Percentiles rank a stretch among this genome's conserved stretches.
Evolutionary conservation across 2,113 vertebrate genomes (phyloP).

Genomic region (Penelope pileata): DNA sequence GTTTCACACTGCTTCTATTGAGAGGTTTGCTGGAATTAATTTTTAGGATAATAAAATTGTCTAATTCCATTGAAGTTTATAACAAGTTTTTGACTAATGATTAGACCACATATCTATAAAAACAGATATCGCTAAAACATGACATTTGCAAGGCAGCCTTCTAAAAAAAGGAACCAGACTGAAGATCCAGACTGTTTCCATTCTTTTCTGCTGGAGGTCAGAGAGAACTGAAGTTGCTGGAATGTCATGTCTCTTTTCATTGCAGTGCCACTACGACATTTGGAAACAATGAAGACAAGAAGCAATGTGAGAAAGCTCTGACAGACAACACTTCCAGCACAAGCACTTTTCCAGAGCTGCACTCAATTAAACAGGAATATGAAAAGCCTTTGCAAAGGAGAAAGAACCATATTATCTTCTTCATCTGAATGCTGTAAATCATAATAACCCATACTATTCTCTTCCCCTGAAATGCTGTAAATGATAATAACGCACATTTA

Average conservation of each 20-base stretch:
- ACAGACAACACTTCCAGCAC: conserved; percentile 12
- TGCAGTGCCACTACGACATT: conserved; percentile 49
- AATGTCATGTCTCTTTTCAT: conserved; percentile 42
- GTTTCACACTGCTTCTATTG: neutral
- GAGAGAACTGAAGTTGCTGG: conserved; percentile 4
- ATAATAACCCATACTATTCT: neutral
- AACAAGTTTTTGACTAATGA: neutral
- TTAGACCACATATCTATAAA: neutral
- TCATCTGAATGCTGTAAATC: neutral
- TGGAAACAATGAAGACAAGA: conserved; percentile 59
- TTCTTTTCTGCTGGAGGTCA: conserved; percentile 33
- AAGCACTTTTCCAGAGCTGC: conserved; percentile 36
- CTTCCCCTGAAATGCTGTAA: neutral
- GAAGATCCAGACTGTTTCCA: neutral
- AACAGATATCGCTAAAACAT: neutral
- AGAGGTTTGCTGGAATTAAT: neutral
- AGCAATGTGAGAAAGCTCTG: conserved; percentile 51
- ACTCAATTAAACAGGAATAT: conserved; percentile 23
- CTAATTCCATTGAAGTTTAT: neutral
- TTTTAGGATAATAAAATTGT: neutral
- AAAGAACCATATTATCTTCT: neutral
- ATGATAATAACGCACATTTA: neutral
- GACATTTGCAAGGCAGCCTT: neutral
- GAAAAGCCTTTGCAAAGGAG: neutral
- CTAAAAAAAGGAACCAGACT: neutral